Evolutionary conservation across 35 echinoderm and acorn worm species (phyloP).

Genomic region (Nesometra sesokonis): DNA sequence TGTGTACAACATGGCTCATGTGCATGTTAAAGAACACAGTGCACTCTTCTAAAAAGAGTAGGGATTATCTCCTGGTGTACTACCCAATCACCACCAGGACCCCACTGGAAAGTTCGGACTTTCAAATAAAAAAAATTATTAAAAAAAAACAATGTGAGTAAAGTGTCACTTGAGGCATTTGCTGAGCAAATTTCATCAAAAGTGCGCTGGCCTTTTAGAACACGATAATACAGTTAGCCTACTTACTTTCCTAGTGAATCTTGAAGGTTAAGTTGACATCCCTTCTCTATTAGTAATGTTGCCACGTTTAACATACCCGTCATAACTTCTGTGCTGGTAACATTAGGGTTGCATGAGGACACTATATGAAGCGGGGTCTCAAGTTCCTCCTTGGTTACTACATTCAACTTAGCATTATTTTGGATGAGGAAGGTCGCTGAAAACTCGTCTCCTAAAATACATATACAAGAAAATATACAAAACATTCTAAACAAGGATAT

Average conservation of each 20-base stretch:
- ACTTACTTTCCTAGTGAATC: conserved; percentile 87
- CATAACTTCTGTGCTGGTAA: conserved; percentile 21
- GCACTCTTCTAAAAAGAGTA: too few species aligned
- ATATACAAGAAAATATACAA: neutral
- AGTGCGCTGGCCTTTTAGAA: too few species aligned
- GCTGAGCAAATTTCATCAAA: too few species aligned
- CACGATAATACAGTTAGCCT: too few species aligned
- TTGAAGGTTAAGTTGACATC: conserved; percentile 65
- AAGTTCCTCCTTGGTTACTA: conserved; percentile 50
- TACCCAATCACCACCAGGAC: too few species aligned
- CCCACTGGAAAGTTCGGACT: too few species aligned
- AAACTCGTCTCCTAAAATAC: conserved; percentile 82
- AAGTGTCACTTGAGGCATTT: too few species aligned
- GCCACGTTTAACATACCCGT: conserved; percentile 69
- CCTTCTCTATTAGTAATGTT: conserved; percentile 51
- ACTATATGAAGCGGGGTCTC: conserved; percentile 79
- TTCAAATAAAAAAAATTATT: too few species aligned
- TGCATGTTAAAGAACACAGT: too few species aligned
- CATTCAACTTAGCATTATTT: conserved; percentile 57
- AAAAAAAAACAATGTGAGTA: too few species aligned
- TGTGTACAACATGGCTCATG: too few species aligned
- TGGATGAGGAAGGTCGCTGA: conserved; percentile 87
- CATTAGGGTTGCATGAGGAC: conserved; percentile 44
- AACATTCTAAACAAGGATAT: neutral
- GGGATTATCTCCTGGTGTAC: too few species aligned